Evolutionary conservation across 2,797 vertebrate genomes (phyloP), one percentile per base, ranked within the genome.

Genomic region (Cyclura pinguis): DNA sequence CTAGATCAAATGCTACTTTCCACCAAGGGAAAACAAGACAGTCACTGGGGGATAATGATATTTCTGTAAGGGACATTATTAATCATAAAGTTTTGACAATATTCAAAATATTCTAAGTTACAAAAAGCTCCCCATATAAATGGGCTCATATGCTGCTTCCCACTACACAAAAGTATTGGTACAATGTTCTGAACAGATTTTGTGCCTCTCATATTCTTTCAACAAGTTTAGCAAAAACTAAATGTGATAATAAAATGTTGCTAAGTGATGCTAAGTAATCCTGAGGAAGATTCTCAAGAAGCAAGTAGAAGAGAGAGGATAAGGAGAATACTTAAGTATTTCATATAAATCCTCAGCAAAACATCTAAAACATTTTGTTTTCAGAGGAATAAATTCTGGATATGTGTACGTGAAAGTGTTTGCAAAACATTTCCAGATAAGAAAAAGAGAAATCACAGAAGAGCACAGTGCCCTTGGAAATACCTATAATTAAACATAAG

Each of bases 401-500:
- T 91, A 92, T 90, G 93, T 4, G 64, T 94, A 97, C 95, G 95
- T 38, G 42, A 96, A 88, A 86, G 95, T 94, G 95, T 97, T 97
- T 96, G 97, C 97, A 97, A 96, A 93, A 93, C 86, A 89, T 94
- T 96, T 93, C 95, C 95, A 90, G 92, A 94, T 94, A 88, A 95
- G 93, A 93, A 95, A 94, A 87, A 94, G 89, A 95, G 87, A 94
- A 92, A 91, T 94, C 95, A 95, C 50, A 62, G 95, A 95, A 97
- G 95, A 96, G 94, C 95, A 93, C 89, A 91, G 95, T 96, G 96
- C 93, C 97, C 97, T 97, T 98, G 97, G 95, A 97, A 97, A 96
- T 95, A 95, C 95, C 96, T 96, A 94, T 97, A 97, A 97, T 97
- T 97, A 97, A 97, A 96, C 97, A 96, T 97, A 97, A 97, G 96